Conservation (phyloP, 2,113 vertebrate species). For the Megalops atlanticus region DNA sequence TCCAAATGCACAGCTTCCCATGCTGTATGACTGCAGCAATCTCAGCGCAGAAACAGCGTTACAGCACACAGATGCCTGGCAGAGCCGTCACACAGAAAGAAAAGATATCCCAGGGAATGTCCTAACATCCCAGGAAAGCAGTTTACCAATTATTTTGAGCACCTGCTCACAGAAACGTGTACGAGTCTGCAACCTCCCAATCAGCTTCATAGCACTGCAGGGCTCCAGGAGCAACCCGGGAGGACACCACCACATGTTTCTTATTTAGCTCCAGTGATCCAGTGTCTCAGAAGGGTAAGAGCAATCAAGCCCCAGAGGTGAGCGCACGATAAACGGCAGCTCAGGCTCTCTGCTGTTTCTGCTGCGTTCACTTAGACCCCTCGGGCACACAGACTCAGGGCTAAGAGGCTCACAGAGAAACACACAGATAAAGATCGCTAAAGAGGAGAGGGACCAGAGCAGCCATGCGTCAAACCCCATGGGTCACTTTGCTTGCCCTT, state of each 20-base stretch:
- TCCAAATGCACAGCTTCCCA: too few species aligned
- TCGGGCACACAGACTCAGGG: background rate
- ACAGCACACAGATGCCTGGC: conserved; percentile 51
- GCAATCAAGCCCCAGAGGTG: background rate
- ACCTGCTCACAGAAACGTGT: conserved; percentile 77
- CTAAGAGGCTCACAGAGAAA: background rate
- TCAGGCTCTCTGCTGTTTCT: conserved; percentile 3
- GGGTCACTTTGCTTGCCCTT: too few species aligned
- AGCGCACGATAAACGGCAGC: background rate
- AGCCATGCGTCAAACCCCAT: too few species aligned
- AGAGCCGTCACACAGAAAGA: conserved; percentile 64
- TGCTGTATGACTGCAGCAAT: background rate
- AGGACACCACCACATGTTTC: conserved; percentile 32
- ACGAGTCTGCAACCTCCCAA: too few species aligned
- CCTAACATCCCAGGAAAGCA: conserved; percentile 63
- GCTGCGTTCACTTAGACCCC: background rate
- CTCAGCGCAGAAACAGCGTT: background rate
- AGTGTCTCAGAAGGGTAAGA: too few species aligned
- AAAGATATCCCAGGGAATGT: conserved; percentile 53
- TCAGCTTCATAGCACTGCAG: conserved; percentile 61
- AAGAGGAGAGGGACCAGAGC: too few species aligned
- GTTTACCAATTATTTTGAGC: conserved; percentile 77
- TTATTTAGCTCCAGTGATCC: conserved; percentile 45
- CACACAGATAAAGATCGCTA: conserved; percentile 16
- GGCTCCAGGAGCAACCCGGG: conserved; percentile 30